Conservation (phyloP, 2,797 vertebrate genomes). For the Limnodromus scolopaceus region DNA sequence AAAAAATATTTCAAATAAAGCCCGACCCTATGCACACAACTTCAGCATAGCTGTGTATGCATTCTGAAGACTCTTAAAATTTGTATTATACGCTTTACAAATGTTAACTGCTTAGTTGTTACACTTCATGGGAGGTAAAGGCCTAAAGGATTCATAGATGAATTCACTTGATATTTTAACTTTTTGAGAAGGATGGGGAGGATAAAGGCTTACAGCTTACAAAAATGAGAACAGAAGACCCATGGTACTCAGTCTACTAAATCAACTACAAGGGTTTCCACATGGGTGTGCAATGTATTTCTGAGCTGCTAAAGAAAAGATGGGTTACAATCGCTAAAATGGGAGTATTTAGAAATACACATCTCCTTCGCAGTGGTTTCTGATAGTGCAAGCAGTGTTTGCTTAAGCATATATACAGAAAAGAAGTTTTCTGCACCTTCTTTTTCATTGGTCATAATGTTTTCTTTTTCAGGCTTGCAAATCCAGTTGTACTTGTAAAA, state of each 20-base stretch:
- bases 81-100: background rate
- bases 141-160: background rate
- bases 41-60: background rate
- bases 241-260: background rate
- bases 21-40: background rate
- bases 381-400: background rate
- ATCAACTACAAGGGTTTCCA: background rate
- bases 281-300: background rate
- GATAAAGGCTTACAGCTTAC: background rate
- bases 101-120: background rate
- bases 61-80: background rate
- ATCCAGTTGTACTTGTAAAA: background rate
- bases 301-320: background rate
- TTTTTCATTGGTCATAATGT: background rate
- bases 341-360: background rate
- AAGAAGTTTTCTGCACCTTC: background rate
- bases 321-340: background rate
- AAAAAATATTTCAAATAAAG: background rate
- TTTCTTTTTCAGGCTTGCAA: background rate
- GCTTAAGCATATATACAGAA: background rate
- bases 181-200: background rate
- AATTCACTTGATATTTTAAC: background rate
- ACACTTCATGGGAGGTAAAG: background rate
- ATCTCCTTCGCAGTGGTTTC: background rate
- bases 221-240: background rate